These are phyloP conservation scores for Apoda limacodes DNA, from an alignment of 2,888 invertebrate genomes.

Conservation along the genomic window DNA sequence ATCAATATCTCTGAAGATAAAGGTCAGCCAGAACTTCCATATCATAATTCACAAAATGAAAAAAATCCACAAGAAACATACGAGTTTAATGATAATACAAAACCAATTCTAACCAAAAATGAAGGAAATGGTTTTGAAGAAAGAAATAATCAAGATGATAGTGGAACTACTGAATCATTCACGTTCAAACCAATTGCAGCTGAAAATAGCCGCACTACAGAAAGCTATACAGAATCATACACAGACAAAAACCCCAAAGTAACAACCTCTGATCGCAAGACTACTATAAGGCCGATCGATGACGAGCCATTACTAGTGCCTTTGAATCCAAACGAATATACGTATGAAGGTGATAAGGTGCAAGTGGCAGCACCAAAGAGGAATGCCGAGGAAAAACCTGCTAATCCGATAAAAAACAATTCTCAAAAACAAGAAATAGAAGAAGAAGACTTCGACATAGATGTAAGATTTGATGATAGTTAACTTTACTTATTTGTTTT, in stretches of 20 bases:
- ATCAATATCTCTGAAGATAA: too few species aligned
- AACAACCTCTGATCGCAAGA: too few species aligned
- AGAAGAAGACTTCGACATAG: slow-evolving; percentile 40
- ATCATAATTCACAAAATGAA: slow-evolving; percentile 4
- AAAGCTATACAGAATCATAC: slow-evolving; percentile 12
- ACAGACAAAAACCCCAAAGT: slow-evolving; percentile 11
- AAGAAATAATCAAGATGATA: too few species aligned
- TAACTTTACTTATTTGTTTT: slow-evolving; percentile 14
- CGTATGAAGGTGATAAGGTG: slow-evolving; percentile 36
- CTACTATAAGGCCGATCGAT: slow-evolving; percentile 30
- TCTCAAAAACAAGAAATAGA: too few species aligned
- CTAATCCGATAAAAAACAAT: too few species aligned
- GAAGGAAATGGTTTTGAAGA: too few species aligned
- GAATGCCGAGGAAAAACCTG: slow-evolving; percentile 30
- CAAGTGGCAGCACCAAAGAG: slow-evolving; percentile 43
- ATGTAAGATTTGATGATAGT: slow-evolving; percentile 39
- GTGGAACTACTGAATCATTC: too few species aligned
- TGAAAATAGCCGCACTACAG: slow-evolving; percentile 12
- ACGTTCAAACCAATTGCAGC: slow-evolving; percentile 12
- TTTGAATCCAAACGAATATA: slow-evolving; percentile 35
- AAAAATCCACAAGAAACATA: slow-evolving; percentile 10
- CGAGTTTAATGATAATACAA: slow-evolving; percentile 12
- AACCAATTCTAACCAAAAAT: too few species aligned
- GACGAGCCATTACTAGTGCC: slow-evolving; percentile 41
- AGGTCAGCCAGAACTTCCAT: too few species aligned